Percentiles rank a stretch among this genome's conserved stretches.
phyloP scores from a whole-genome alignment of 2,797 vertebrate species.

The Liparis tanakae region DNA sequence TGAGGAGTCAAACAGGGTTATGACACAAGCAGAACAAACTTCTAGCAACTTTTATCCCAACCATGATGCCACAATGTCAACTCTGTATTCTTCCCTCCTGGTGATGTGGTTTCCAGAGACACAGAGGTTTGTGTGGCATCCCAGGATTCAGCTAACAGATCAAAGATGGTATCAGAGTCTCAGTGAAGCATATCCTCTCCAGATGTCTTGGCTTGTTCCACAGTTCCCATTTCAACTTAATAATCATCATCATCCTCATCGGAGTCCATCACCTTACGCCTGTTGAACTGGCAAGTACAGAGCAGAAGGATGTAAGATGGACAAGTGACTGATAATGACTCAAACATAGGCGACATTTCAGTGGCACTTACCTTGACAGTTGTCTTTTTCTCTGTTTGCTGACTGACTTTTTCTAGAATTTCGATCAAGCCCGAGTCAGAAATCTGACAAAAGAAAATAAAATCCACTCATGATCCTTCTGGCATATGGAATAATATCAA shows the following conservation, averaged over 20 bases:
- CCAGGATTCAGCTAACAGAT: constrained; percentile 50
- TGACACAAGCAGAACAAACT: constrained; percentile 51
- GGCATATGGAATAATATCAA: neutral
- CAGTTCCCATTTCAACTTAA: constrained; percentile 46
- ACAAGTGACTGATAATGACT: constrained; percentile 11
- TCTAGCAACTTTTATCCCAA: constrained; percentile 36
- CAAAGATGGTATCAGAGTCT: constrained; percentile 57
- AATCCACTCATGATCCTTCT: neutral
- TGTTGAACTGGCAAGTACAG: constrained; percentile 90
- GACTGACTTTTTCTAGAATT: constrained; percentile 98
- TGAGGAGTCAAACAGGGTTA: constrained; percentile 33
- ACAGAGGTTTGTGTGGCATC: constrained; percentile 46
- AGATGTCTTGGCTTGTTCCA: constrained; percentile 38
- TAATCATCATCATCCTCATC: constrained; percentile 96
- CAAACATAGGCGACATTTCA: neutral
- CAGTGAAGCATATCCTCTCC: constrained; percentile 41
- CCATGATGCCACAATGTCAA: constrained; percentile 31
- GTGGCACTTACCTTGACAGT: constrained; percentile 90
- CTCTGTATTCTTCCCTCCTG: constrained; percentile 48
- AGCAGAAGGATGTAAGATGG: neutral
- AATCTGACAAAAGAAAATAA: constrained; percentile 82
- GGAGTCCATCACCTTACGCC: constrained; percentile 95
- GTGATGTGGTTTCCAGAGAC: constrained; percentile 52
- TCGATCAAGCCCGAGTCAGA: constrained; percentile 96
- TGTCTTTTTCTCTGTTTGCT: constrained; percentile 96